Percentiles rank a stretch among this genome's conserved stretches.
phyloP scores from a whole-genome alignment of 2,797 vertebrate genomes.

The Aldrovandia affinis region DNA sequence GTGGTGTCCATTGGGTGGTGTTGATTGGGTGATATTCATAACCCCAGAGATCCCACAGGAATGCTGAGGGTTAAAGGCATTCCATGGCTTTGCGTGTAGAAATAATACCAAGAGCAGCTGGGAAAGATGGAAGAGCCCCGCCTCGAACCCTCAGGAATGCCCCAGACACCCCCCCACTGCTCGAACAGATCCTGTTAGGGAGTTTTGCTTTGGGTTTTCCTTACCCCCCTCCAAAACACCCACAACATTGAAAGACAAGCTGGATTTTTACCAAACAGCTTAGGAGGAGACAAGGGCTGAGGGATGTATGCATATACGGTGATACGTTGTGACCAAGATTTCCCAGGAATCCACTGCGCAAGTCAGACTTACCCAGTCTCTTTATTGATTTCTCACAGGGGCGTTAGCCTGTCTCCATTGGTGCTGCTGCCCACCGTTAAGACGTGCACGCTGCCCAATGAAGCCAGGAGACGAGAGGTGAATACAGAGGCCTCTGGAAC shows the following conservation, averaged over 20 bases:
- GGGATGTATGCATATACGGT: too few species aligned
- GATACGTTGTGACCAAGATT: too few species aligned
- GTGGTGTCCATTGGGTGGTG: too few species aligned
- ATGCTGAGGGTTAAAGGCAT: slow-evolving; percentile 70
- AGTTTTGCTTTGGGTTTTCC: slow-evolving; percentile 39
- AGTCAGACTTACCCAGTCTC: not conserved
- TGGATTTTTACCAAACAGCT: not conserved
- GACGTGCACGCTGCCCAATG: too few species aligned
- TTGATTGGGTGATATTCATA: too few species aligned
- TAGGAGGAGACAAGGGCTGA: too few species aligned
- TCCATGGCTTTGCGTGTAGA: slow-evolving; percentile 75
- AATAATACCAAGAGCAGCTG: slow-evolving; percentile 64
- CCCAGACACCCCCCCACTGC: slow-evolving; percentile 52
- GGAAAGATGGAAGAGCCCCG: slow-evolving; percentile 35
- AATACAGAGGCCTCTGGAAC: not conserved
- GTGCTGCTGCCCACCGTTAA: too few species aligned
- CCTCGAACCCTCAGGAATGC: slow-evolving; percentile 44
- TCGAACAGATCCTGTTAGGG: slow-evolving; percentile 52
- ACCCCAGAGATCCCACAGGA: too few species aligned
- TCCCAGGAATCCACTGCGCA: too few species aligned
- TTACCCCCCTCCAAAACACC: slow-evolving; percentile 45
- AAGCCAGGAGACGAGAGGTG: not conserved
- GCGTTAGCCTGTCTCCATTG: too few species aligned
- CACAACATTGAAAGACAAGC: slow-evolving; percentile 14
- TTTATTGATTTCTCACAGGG: too few species aligned